phyloP scores from a whole-genome alignment of 2,797 vertebrate species.

The Takifugu ocellatus region DNA sequence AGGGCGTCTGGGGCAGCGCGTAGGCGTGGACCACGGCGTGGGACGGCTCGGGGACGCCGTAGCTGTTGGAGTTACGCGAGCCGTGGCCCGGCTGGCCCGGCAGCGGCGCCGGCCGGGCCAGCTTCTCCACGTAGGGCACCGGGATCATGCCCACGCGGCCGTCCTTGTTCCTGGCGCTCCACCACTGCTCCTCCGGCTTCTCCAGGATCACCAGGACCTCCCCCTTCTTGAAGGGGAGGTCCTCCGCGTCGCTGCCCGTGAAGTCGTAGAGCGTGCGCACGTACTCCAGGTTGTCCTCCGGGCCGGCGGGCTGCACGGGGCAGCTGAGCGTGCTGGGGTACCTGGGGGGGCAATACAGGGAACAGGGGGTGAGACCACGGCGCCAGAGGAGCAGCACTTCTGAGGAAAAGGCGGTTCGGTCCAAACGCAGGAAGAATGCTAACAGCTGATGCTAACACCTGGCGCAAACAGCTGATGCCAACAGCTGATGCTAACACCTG shows the following conservation, averaged over 20 bases:
- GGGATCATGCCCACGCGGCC: conserved; percentile 96
- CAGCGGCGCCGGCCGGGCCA: conserved; percentile 81
- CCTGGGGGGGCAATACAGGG: conserved; percentile 60
- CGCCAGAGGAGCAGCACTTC: too few species aligned
- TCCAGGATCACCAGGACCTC: conserved; percentile 93
- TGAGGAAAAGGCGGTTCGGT: too few species aligned
- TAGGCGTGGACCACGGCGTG: conserved; percentile 88
- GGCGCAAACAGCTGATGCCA: too few species aligned
- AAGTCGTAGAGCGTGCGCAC: conserved; percentile 99
- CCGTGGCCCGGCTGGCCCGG: conserved; percentile 71
- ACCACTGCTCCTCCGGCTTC: conserved; percentile 99
- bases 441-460: too few species aligned
- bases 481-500: too few species aligned
- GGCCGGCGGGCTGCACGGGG: conserved; percentile 74
- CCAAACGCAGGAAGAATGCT: too few species aligned
- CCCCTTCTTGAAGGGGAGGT: conserved; percentile 96
- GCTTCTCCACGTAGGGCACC: conserved; percentile 96
- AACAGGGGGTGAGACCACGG: too few species aligned
- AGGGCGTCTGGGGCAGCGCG: conserved; percentile 92
- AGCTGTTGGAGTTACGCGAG: conserved; percentile 96
- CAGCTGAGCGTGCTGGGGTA: conserved; percentile 80
- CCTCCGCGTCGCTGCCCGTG: conserved; percentile 93
- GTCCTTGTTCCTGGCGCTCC: conserved; percentile 97
- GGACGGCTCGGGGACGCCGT: conserved; percentile 94
- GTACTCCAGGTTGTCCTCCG: conserved; percentile 90